phyloP scores from a whole-genome alignment of 2,113 vertebrate species.

The Sturnus vulgaris region DNA sequence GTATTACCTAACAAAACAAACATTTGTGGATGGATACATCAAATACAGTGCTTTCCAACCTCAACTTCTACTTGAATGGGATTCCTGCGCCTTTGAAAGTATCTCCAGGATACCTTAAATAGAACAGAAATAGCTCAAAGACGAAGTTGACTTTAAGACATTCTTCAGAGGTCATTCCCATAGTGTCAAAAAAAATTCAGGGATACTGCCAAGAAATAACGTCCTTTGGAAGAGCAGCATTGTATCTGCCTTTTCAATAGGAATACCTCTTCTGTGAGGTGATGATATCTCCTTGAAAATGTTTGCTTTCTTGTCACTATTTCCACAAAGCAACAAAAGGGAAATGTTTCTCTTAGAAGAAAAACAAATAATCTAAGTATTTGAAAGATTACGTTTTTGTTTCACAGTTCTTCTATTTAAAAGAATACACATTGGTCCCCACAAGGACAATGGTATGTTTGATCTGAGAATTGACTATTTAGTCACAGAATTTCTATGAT shows the following conservation, averaged over 20 bases:
- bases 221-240: not conserved
- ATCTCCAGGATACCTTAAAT: not conserved
- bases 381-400: not conserved
- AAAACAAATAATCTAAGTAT: not conserved
- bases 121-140: constrained; percentile 4
- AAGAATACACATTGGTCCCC: not conserved
- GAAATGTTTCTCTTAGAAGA: not conserved
- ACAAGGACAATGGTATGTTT: not conserved
- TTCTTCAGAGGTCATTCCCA: constrained; percentile 19
- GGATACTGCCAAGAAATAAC: not conserved
- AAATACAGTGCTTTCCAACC: not conserved
- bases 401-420: not conserved
- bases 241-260: not conserved
- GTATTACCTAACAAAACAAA: not conserved
- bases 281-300: not conserved
- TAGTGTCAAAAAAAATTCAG: not conserved
- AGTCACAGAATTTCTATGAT: not conserved
- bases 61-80: not conserved
- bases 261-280: not conserved
- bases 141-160: not conserved
- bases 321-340: not conserved
- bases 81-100: not conserved
- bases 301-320: not conserved
- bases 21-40: not conserved
- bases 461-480: not conserved